These are phyloP conservation scores for Papilio glaucus DNA, from an alignment of 1,140 invertebrate species.

Conservation along the genomic window DNA sequence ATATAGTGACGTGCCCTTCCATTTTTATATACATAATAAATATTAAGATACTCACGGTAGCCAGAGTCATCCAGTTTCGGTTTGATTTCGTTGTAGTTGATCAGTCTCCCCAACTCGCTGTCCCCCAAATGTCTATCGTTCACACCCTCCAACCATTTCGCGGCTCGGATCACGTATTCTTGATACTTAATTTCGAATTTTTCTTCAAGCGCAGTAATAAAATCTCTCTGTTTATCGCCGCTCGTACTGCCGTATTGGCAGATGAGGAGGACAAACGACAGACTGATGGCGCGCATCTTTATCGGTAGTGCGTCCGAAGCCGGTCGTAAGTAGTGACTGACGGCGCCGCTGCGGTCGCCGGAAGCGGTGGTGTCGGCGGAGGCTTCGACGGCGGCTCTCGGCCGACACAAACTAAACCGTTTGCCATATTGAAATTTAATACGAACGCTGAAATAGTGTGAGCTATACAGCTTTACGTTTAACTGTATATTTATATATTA, in stretches of 20 bases:
- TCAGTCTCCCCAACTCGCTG: constrained; percentile 57
- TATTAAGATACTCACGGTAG: constrained; percentile 49
- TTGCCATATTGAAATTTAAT: background rate
- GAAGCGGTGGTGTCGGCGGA: background rate
- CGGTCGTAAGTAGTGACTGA: constrained; percentile 47
- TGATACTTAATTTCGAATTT: constrained; percentile 57
- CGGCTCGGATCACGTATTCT: constrained; percentile 49
- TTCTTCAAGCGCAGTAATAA: constrained; percentile 48
- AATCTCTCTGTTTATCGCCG: constrained; percentile 30
- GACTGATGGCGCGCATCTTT: constrained; percentile 49
- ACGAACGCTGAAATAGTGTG: background rate
- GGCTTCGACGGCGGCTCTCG: background rate
- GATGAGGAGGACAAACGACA: constrained; percentile 57
- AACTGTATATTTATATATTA: background rate
- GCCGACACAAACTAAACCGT: background rate
- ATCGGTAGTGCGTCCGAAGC: constrained; percentile 39
- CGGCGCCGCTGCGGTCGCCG: background rate
- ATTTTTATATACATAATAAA: too few relatives aligned
- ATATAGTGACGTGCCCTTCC: too few relatives aligned
- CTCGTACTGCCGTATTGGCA: constrained; percentile 15
- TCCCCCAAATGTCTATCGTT: constrained; percentile 61
- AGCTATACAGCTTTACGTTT: background rate
- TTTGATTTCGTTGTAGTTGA: constrained; percentile 67
- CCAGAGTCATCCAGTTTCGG: constrained; percentile 44
- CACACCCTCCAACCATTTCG: constrained; percentile 54